Base-by-base conservation (phyloP, 2,888 invertebrate genomes). In the Euphydryas editha region DNA sequence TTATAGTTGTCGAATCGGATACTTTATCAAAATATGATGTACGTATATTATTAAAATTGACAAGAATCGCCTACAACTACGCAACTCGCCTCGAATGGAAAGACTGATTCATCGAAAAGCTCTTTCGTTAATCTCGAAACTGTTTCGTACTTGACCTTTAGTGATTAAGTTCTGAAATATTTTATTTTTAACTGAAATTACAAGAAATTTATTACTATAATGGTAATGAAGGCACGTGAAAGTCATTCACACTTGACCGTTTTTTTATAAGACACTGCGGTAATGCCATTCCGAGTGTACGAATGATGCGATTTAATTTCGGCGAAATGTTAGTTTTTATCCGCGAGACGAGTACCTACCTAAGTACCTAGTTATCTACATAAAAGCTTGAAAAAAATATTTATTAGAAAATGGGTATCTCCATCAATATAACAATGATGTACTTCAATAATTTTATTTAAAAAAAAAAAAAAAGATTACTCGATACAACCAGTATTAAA, bases 231-330 rank as follows among this genome's bases (percentile, higher is more conserved):
- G 68, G 68, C 72, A 69, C 68, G 70, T 73, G 68, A 68, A 72
- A 68, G 69, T 68, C 71, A 73, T 74, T 72, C 72, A 70, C 67
- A 69, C 67, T 71, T 70, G 65, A 74, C 76, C 75, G 76, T 73
- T 75, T 72, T 71, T 66, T 66, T 63, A 68, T 68, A 70, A 75
- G 65, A 68, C 70, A 62, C 68, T 68, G 67, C 66, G 65, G 67
- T 71, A 64, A 65, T 68, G 67, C 65, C 69, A 59, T 65, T 56
- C 68, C 59, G 62, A 68, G 71, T 64, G 57, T 62, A 59, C 65
- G 69, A 58, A 68, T 68, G 61, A 68, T 72, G 69, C 63, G 67
- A 56, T 61, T 67, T 61, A 65, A 64, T 68, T 75, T 76, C 76
- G 68, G 54, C 72, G 75, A 75, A 75, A 58, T 17, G 17, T 73